A percentile compares a stretch with the other conserved stretches of the same genome.
phyloP scores from a whole-genome alignment of 2,113 vertebrate genomes.

The Arenaria interpres region DNA sequence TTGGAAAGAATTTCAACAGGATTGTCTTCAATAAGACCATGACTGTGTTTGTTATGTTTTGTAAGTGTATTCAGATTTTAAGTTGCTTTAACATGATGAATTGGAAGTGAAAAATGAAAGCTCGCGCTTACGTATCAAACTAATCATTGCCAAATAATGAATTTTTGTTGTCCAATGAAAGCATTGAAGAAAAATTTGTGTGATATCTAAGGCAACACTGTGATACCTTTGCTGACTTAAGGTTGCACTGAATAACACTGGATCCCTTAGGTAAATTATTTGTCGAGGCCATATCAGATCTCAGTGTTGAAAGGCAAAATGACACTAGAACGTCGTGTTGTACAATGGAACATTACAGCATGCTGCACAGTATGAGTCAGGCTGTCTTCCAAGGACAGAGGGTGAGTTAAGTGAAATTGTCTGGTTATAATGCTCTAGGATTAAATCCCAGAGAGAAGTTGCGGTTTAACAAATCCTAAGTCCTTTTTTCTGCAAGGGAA shows the following conservation, averaged over 20 bases:
- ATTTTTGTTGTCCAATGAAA: background rate
- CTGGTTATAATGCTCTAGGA: background rate
- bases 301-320: background rate
- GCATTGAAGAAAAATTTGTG: background rate
- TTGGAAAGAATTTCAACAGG: slow-evolving; percentile 87
- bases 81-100: background rate
- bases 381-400: background rate
- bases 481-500: background rate
- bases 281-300: background rate
- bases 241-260: background rate
- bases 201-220: background rate
- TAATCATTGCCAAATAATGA: background rate
- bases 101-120: background rate
- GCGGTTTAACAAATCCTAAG: background rate
- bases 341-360: background rate
- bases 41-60: slow-evolving; percentile 89
- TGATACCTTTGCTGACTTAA: background rate
- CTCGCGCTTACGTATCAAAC: background rate
- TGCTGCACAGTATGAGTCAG: background rate
- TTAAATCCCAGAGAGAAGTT: background rate
- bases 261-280: background rate
- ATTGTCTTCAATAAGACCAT: slow-evolving; percentile 84
- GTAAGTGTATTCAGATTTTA: slow-evolving; percentile 76
- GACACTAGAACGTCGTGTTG: background rate
- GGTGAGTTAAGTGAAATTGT: background rate